Conservation (phyloP, 2,888 invertebrate species). For the Elmis aenea region DNA sequence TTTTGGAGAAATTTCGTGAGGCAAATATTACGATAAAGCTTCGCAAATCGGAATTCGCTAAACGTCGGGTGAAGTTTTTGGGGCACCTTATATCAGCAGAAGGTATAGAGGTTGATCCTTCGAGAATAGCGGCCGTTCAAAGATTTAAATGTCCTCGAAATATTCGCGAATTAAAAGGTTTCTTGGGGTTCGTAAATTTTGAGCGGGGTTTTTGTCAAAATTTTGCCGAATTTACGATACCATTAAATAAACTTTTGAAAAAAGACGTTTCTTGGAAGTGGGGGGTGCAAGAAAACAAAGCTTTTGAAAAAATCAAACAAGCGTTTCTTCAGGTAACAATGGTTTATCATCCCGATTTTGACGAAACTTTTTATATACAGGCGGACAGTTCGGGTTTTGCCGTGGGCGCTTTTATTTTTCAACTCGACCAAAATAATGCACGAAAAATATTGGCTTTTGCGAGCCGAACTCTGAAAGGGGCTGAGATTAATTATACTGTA, state of each 20-base stretch:
- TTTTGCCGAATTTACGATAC: not conserved
- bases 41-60: not conserved
- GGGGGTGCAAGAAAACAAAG: not conserved
- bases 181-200: not conserved
- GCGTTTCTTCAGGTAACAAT: not conserved
- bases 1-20: not conserved
- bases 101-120: not conserved
- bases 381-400: slow-evolving; percentile 8
- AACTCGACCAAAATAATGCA: slow-evolving; percentile 4
- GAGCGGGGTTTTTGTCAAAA: not conserved
- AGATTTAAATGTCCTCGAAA: not conserved
- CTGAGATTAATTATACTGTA: slow-evolving; percentile 18
- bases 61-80: not conserved
- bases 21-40: not conserved
- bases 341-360: not conserved
- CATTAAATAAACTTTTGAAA: not conserved
- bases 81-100: not conserved
- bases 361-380: slow-evolving; percentile 6
- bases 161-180: not conserved
- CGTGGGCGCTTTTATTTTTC: slow-evolving; percentile 4
- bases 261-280: not conserved
- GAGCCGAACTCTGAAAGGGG: slow-evolving; percentile 1
- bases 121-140: not conserved
- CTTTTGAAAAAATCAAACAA: not conserved
- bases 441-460: slow-evolving; percentile 12